Conservation (phyloP, 2,888 invertebrate species). For the Taphrorychus bicolor region DNA sequence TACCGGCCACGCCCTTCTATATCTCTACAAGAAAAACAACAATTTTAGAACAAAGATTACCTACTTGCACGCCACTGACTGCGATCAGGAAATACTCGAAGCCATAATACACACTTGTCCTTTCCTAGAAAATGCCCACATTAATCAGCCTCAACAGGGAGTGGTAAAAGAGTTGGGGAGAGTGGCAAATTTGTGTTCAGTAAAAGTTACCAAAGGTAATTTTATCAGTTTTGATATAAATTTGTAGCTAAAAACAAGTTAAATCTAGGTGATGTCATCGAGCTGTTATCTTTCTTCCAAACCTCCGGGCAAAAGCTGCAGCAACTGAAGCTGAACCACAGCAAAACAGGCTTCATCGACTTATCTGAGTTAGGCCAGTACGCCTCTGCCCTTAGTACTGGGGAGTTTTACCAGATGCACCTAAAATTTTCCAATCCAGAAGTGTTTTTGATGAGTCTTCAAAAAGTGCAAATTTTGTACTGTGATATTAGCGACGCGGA, state of each 20-base stretch:
- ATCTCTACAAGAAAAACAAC: conserved; percentile 64
- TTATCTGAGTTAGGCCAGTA: conserved; percentile 51
- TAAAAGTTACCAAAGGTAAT: conserved; percentile 60
- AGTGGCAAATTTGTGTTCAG: conserved; percentile 62
- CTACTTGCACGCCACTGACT: conserved; percentile 72
- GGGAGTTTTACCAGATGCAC: conserved; percentile 73
- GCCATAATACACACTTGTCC: conserved; percentile 70
- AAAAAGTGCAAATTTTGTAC: conserved; percentile 72
- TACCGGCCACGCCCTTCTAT: conserved; percentile 69
- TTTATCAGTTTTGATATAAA: neutral
- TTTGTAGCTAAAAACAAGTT: neutral
- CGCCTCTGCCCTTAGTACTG: conserved; percentile 64
- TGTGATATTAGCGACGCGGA: conserved; percentile 67
- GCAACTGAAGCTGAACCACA: conserved; percentile 52
- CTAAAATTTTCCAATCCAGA: conserved; percentile 65
- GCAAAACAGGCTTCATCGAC: conserved; percentile 51
- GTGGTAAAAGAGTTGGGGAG: conserved; percentile 63
- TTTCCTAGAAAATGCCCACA: conserved; percentile 68
- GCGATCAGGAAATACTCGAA: conserved; percentile 66
- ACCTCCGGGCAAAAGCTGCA: conserved; percentile 55
- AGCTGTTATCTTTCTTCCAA: conserved; percentile 66
- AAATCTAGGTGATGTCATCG: conserved; percentile 53
- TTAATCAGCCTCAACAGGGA: conserved; percentile 63
- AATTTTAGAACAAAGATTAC: conserved; percentile 69
- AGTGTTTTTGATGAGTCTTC: conserved; percentile 64